These are phyloP conservation scores for Lepeophtheirus nordmannii DNA, from an alignment of 2,888 invertebrate species.

Conservation along the genomic window DNA sequence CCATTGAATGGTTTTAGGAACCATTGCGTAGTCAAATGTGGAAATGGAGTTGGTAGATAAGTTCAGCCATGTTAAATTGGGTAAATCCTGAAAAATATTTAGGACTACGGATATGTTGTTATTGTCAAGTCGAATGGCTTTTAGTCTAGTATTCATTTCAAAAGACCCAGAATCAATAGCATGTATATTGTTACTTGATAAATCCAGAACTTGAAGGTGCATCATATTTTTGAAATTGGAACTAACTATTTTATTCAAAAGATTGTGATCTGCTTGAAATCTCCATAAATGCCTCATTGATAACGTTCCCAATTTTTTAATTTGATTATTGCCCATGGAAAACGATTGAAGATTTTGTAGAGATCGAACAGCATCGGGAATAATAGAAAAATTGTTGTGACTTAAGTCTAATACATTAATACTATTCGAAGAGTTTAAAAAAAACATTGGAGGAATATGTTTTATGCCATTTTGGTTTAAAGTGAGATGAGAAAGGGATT, in stretches of 20 bases:
- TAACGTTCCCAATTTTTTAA: conserved; percentile 56
- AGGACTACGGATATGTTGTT: conserved; percentile 63
- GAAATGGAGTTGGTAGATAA: conserved; percentile 68
- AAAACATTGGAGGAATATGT: conserved; percentile 54
- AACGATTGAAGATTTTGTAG: conserved; percentile 60
- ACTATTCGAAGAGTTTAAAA: conserved; percentile 55
- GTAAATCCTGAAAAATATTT: conserved; percentile 60
- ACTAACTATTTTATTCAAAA: conserved; percentile 59
- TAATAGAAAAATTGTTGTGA: conserved; percentile 57
- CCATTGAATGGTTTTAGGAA: conserved; percentile 69
- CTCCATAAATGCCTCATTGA: conserved; percentile 67
- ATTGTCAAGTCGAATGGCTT: conserved; percentile 63
- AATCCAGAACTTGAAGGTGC: conserved; percentile 60
- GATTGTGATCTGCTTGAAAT: conserved; percentile 65
- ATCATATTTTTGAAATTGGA: conserved; percentile 62
- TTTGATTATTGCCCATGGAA: conserved; percentile 69
- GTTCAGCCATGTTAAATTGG: conserved; percentile 66
- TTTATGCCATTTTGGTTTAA: conserved; percentile 63
- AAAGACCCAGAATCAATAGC: conserved; percentile 60
- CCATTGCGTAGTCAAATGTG: conserved; percentile 68
- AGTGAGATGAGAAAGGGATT: conserved; percentile 47
- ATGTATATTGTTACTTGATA: conserved; percentile 66
- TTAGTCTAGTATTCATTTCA: conserved; percentile 54
- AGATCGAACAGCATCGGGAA: conserved; percentile 58
- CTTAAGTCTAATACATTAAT: conserved; percentile 66